Conservation (phyloP, 2,797 vertebrate species). For the Alosa sapidissima region DNA sequence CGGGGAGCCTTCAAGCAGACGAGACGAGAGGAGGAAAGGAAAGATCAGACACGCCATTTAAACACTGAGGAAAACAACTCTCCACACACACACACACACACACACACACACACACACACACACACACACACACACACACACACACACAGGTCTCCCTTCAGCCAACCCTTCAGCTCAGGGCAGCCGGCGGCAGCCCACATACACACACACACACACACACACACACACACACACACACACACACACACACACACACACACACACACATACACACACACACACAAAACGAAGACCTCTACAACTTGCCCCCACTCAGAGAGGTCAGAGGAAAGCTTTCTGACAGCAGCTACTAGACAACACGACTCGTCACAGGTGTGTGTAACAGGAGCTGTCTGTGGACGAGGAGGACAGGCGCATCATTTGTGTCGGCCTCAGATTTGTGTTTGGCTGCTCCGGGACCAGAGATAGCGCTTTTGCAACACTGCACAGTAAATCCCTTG, state of each 20-base stretch:
- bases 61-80: not conserved
- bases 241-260: slow-evolving; percentile 16
- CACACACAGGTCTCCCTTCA: not conserved
- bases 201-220: slow-evolving; percentile 9
- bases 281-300: not conserved
- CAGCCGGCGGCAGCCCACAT: not conserved
- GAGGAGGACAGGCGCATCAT: not conserved
- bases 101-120: slow-evolving; percentile 8
- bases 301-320: not conserved
- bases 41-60: not conserved
- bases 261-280: slow-evolving; percentile 13
- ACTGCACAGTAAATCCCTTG: slow-evolving; percentile 9
- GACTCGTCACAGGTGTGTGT: not conserved
- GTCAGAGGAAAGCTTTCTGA: not conserved
- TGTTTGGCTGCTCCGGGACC: not conserved
- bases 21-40: not conserved
- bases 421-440: not conserved
- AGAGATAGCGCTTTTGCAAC: not conserved
- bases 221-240: slow-evolving; percentile 19
- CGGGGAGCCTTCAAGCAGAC: slow-evolving; percentile 86
- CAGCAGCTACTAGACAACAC: not conserved
- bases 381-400: not conserved
- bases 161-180: not conserved
- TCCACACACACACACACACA: not conserved
- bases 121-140: slow-evolving; percentile 6